Evolutionary conservation across 2,797 vertebrate genomes (phyloP).

Genomic region (Crocodylus rhombifer): DNA sequence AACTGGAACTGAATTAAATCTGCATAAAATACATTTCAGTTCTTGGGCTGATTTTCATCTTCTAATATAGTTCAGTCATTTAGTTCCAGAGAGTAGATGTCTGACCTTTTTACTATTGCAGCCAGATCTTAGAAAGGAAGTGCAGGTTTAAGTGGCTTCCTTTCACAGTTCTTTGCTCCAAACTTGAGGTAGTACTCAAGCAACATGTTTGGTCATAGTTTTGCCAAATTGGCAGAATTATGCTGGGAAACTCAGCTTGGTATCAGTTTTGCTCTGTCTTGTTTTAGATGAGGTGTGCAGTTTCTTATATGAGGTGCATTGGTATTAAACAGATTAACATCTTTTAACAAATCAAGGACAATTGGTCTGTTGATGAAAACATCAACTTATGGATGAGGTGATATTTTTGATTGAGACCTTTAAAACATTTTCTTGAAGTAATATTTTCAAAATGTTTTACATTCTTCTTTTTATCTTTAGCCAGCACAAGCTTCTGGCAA

Average conservation of each 20-base stretch:
- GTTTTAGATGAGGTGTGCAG: background rate
- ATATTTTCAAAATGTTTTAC: background rate
- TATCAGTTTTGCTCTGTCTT: background rate
- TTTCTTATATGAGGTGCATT: background rate
- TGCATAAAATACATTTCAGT: background rate
- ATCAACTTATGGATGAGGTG: too few species aligned
- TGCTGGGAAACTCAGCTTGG: background rate
- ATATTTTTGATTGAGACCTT: background rate
- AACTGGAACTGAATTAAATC: background rate
- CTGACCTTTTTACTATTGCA: background rate
- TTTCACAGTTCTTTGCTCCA: background rate
- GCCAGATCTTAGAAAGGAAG: background rate
- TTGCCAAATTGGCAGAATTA: background rate
- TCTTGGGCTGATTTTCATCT: background rate
- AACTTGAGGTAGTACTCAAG: background rate
- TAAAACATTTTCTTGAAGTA: background rate
- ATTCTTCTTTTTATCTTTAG: background rate
- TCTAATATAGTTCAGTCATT: background rate
- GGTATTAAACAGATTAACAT: background rate
- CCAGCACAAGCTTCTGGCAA: background rate
- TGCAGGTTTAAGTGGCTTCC: background rate
- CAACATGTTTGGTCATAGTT: background rate
- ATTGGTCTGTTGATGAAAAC: too few species aligned
- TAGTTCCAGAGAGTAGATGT: background rate
- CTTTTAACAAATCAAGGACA: too few species aligned